Base-by-base conservation (phyloP, 2,113 vertebrate species). In the Oncorhynchus tshawytscha region DNA sequence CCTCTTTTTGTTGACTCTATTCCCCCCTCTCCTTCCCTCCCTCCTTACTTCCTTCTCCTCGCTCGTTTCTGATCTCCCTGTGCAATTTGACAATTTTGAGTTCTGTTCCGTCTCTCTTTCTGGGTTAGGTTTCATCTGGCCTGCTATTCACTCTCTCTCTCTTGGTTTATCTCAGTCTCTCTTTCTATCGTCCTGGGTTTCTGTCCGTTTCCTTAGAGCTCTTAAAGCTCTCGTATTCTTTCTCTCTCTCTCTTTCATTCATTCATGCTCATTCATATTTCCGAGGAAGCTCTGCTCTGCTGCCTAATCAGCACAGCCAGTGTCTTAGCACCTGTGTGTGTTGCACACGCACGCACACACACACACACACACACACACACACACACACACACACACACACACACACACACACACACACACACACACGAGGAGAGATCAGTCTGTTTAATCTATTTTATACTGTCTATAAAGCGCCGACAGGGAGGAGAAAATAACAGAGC, bases 191-290 rank as follows among this genome's bases (percentile, higher is more conserved):
- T 15, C 15, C 49, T 51, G 15, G 49, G 49, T 54, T 7, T 54
- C 51, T 54, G 3, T 62, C 59, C 4, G 16, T 57, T 4, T 57
- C 20, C 9, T 9, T 45, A 39, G 39, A 9, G 39, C 51, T 57
- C 51, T 57, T 57, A 39, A 8, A 8, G 34, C 34, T 39, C 7
- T 57, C 13, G 1, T 27, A 65, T 15, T 25, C 69, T 24, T 29
- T 25, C 68, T 71, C 5, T 48, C 15, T 66, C 20, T 66, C 70
- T 39, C 51, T 66, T 5, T 6, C n/a, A 12, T 34, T 34, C 29
- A 6, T 67, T 67, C 27, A 67, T 34, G 3, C 81, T 82, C 67
- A 81, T 83, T 82, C 74, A 69, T 70, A 83, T 81, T 75, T 73
- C 70, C 39, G 27, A 5, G 73, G 76, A 54, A 25, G 66, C 70